Evolutionary conservation across 2,113 vertebrate genomes (phyloP), one percentile per base, ranked within the genome.

Genomic region (Astatoreochromis straeleni): DNA sequence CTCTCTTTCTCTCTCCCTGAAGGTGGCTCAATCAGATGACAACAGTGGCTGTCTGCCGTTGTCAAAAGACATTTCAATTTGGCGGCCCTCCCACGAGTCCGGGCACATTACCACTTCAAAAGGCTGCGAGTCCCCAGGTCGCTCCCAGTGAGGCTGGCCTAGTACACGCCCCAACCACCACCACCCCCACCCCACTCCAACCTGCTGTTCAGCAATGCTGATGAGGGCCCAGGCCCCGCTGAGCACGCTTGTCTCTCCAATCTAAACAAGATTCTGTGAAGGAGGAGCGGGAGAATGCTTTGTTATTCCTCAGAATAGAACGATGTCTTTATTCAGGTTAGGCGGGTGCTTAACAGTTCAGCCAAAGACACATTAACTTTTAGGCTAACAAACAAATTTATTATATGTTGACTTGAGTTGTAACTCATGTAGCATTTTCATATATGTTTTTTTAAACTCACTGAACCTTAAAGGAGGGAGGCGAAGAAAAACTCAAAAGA

Each of bases 1-100:
- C 14, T 16, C 78, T 54, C 35, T 31, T 14, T 54, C 49, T 83
- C 70, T 85, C 6, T 85, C 87, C 87, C 92, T 42, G 31, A 90
- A 93, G 90, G 88, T 88, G 89, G 85, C 90, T 92, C 89, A 87
- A 84, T 91, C 90, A 92, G 91, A 88, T 63, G 54, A 88, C 90
- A 88, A 60, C 82, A 35, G 68, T 55, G 57, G 79, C 93, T 90
- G 92, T 94, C 94, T 94, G 87, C 82, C 12, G 49, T 83, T 57
- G 92, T 96, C 93, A 93, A 75, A 94, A 96, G 95, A 96, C 92
- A 93, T 95, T 96, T 96, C 94, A 96, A 95, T 96, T 96, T 92
- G 93, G 87, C 38, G 6, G 82, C 85, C 60, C 58, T 96, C 95
- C 92, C 90, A 85, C 10, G 86, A 87, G 95, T 89, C 70, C 9